Percentiles rank a stretch among this genome's conserved stretches.
Evolutionary conservation across 2,888 invertebrate species (phyloP).

Genomic region (Dilophus febrilis): DNA sequence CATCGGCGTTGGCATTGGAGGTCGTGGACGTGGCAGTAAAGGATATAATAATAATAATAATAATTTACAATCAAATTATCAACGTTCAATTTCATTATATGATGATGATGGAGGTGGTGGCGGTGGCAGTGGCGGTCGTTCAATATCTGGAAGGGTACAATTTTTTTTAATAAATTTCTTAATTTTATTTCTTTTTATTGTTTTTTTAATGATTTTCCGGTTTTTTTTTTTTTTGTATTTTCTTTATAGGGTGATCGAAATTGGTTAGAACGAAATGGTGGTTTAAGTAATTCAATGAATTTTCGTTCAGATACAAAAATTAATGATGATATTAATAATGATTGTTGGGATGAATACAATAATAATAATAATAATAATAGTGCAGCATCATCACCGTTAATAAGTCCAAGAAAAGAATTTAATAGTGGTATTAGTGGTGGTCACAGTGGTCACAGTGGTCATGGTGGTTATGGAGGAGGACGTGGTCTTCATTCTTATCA

Average conservation of each 20-base stretch:
- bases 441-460: no score
- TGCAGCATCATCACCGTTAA: constrained; percentile 11
- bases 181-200: not conserved
- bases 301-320: not conserved
- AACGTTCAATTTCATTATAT: constrained; percentile 22
- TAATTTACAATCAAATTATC: no score
- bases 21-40: constrained; percentile 30
- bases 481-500: not conserved
- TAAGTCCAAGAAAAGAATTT: constrained; percentile 28
- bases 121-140: constrained; percentile 10
- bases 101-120: constrained; percentile 19
- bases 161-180: not conserved
- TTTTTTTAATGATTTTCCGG: not conserved
- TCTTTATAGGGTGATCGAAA: constrained; percentile 17
- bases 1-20: constrained; percentile 33
- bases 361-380: constrained; percentile 18
- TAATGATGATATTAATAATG: constrained; percentile 5
- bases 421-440: constrained; percentile 16
- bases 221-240: not conserved
- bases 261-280: constrained; percentile 26
- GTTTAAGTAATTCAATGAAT: constrained; percentile 4
- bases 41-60: no score
- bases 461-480: constrained; percentile 17
- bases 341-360: constrained; percentile 14
- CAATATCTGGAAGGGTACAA: not conserved